phyloP scores from a whole-genome alignment of 2,888 invertebrate genomes.

The Drosophila anomelani region DNA sequence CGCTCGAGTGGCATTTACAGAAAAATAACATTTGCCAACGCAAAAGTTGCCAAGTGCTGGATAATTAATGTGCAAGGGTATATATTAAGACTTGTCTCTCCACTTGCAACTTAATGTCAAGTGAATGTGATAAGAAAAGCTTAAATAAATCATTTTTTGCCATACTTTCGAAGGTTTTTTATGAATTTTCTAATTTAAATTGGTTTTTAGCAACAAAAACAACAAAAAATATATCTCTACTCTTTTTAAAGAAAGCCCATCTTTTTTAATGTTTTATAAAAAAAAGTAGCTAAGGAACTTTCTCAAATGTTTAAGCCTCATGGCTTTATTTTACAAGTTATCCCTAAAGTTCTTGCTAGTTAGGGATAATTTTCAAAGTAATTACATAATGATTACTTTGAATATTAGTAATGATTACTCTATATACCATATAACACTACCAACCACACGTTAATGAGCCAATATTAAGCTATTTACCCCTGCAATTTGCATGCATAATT shows the following conservation, averaged over 20 bases:
- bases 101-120: not conserved
- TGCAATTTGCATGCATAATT: conserved; percentile 36
- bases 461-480: conserved; percentile 39
- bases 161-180: not conserved
- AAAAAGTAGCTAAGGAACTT: no score
- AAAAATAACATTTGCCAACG: conserved; percentile 18
- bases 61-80: conserved; percentile 57
- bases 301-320: no score
- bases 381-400: not conserved
- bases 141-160: not conserved
- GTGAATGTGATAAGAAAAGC: not conserved
- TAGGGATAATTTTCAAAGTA: not conserved
- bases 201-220: no score
- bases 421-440: no score
- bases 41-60: conserved; percentile 37
- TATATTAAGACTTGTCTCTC: conserved; percentile 1
- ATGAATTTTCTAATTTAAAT: no score
- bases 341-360: no score
- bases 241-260: not conserved
- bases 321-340: not conserved
- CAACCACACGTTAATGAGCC: conserved; percentile 1
- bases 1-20: conserved; percentile 59
- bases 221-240: not conserved
- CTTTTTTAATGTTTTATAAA: not conserved
- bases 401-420: not conserved